Percentiles rank a stretch among this genome's conserved stretches.
These are phyloP conservation scores for Drosophila busckii DNA, from an alignment of 1,140 invertebrate species.

Conservation along the genomic window DNA sequence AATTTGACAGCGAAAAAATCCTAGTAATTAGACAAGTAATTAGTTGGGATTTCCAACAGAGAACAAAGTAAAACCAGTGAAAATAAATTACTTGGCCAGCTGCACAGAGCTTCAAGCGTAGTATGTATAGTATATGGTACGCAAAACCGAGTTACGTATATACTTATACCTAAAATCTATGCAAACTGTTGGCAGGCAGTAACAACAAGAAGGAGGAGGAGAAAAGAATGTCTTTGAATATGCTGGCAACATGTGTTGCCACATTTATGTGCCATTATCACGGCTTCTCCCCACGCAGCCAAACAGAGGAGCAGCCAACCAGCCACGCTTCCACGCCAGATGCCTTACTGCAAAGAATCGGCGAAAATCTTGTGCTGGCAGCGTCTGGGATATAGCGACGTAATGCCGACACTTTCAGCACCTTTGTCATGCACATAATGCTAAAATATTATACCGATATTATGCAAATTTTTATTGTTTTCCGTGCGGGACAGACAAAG, in stretches of 20 bases:
- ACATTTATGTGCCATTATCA: slow-evolving; percentile 34
- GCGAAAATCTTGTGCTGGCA: slow-evolving; percentile 19
- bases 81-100: slow-evolving; percentile 35
- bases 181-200: background rate
- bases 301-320: background rate
- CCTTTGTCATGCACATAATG: slow-evolving; percentile 66
- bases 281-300: background rate
- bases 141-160: too few relatives aligned
- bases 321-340: background rate
- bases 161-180: slow-evolving; percentile 8
- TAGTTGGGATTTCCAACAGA: slow-evolving; percentile 52
- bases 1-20: slow-evolving; percentile 51
- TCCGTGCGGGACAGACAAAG: slow-evolving; percentile 25
- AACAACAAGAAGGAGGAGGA: too few relatives aligned
- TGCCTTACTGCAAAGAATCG: slow-evolving; percentile 5
- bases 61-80: slow-evolving; percentile 24
- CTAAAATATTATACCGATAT: slow-evolving; percentile 77
- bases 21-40: slow-evolving; percentile 69
- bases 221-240: slow-evolving; percentile 12
- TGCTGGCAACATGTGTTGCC: slow-evolving; percentile 55
- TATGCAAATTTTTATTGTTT: slow-evolving; percentile 78
- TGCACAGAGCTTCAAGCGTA: background rate
- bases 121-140: background rate
- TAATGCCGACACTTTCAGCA: slow-evolving; percentile 60
- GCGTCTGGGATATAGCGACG: slow-evolving; percentile 26